Conservation (phyloP, 2,888 invertebrate species). For the Lysandra bellargus region DNA sequence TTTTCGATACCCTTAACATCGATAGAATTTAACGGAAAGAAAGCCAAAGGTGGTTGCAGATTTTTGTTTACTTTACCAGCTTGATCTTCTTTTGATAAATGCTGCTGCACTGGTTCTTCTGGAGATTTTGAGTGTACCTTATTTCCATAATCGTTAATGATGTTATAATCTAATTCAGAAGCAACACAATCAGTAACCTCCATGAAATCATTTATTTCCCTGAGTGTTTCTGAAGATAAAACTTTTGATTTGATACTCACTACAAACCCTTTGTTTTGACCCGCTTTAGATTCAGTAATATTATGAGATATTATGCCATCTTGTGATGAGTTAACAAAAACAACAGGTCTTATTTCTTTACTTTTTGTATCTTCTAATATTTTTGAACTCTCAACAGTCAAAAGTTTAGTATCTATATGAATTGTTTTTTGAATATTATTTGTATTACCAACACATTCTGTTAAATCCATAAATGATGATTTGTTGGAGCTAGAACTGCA, state of each 20-base stretch:
- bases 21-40: background rate
- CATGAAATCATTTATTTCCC: conserved; percentile 30
- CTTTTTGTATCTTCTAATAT: background rate
- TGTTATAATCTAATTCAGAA: background rate
- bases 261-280: background rate
- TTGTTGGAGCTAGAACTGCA: conserved; percentile 28
- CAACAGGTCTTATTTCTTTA: background rate
- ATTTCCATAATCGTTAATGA: background rate
- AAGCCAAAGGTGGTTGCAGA: background rate
- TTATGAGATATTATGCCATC: background rate
- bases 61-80: background rate
- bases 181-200: conserved; percentile 32
- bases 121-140: background rate
- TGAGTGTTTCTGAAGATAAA: conserved; percentile 21
- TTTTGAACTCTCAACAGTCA: background rate
- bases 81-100: background rate
- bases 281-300: background rate
- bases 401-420: background rate
- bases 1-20: conserved; percentile 5
- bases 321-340: background rate
- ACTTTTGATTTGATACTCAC: background rate
- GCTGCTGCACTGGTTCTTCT: background rate
- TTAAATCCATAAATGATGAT: conserved; percentile 53
- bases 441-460: conserved; percentile 48
- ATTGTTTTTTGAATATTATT: conserved; percentile 9